Percentiles rank a stretch among this genome's conserved stretches.
Evolutionary conservation across 1,140 invertebrate species (phyloP).

Genomic region (Paralvinella palmiformis): DNA sequence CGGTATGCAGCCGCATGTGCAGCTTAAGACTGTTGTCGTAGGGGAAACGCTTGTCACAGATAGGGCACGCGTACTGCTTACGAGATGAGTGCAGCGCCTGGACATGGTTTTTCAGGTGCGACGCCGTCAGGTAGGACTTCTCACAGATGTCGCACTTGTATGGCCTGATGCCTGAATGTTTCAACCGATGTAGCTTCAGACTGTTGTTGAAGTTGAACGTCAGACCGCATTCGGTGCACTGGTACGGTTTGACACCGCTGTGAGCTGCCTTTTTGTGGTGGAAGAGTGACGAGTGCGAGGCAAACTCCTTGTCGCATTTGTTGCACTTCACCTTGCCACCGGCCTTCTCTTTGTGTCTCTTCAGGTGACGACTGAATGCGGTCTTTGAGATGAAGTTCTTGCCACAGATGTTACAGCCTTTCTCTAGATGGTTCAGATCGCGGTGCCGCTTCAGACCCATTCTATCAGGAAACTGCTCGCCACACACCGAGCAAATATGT

Average conservation of each 20-base stretch:
- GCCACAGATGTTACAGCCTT: conserved; percentile 67
- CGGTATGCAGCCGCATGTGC: conserved; percentile 76
- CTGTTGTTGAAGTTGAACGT: conserved; percentile 57
- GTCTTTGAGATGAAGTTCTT: conserved; percentile 87
- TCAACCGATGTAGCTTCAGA: conserved; percentile 52
- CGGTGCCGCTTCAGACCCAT: conserved; percentile 6
- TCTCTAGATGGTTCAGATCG: background rate
- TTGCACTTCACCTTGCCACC: conserved; percentile 44
- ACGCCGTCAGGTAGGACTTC: conserved; percentile 37
- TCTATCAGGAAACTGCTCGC: background rate
- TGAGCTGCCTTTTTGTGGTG: conserved; percentile 52
- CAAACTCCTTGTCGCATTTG: conserved; percentile 56
- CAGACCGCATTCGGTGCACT: conserved; percentile 56
- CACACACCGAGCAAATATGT: conserved; percentile 14
- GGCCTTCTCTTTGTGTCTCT: conserved; percentile 64
- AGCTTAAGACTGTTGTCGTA: conserved; percentile 80
- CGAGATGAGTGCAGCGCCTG: conserved; percentile 29
- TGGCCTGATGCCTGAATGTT: conserved; percentile 52
- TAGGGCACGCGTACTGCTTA: conserved; percentile 31
- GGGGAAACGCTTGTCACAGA: conserved; percentile 68
- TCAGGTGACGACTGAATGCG: conserved; percentile 82
- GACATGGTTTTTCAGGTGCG: conserved; percentile 39
- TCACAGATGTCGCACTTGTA: conserved; percentile 55
- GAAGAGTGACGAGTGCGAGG: conserved; percentile 51
- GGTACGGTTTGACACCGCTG: conserved; percentile 52